Evolutionary conservation across 2,797 vertebrate species (phyloP), one percentile per base, ranked within the genome.

Genomic region (Karalla daura): DNA sequence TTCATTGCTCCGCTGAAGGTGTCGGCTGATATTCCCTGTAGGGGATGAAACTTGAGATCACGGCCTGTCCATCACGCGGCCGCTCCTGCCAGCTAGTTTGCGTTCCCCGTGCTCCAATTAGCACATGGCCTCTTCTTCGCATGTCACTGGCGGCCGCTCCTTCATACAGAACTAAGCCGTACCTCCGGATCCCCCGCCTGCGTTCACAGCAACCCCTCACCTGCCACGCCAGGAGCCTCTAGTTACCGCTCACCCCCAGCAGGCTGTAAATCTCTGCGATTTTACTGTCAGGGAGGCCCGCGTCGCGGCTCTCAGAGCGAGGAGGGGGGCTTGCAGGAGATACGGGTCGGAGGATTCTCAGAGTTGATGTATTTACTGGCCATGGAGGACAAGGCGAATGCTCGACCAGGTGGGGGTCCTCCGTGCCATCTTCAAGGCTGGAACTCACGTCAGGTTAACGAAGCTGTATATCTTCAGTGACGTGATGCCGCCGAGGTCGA

Each of bases 1-100:
- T 78, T 74, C 63, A 50, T 39, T 85, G 80, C 88, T 64, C 11
- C 59, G 58, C 58, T 80, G 82, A 63, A 81, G 73, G 81, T 55
- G 63, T 75, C 40, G 64, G 63, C 62, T 88, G 83, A 86, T 74
- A 75, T 85, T 90, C 80, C 85, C 85, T 35, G 74, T 47, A 63
- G 79, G 85, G 76, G 70, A 55, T 50, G 91, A 90, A 94, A 93
- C 84, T 51, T 2, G 78, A 94, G 84, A 80, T 65, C 78, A 74
- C 76, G 82, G 83, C 80, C 54, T 74, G 83, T 74, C 84, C 62
- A 24, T 87, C 83, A 76, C 1, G 32, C 39, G 7, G 27, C 63
- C 49, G 56, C 11, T 12, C 45, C 50, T 32, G 67, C 65, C 63
- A 27, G 74, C 70, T 62, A 54, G 74, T 83, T 86, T 72, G 69